Base-by-base conservation (phyloP, 2,888 invertebrate species). In the Ochropacha duplaris region DNA sequence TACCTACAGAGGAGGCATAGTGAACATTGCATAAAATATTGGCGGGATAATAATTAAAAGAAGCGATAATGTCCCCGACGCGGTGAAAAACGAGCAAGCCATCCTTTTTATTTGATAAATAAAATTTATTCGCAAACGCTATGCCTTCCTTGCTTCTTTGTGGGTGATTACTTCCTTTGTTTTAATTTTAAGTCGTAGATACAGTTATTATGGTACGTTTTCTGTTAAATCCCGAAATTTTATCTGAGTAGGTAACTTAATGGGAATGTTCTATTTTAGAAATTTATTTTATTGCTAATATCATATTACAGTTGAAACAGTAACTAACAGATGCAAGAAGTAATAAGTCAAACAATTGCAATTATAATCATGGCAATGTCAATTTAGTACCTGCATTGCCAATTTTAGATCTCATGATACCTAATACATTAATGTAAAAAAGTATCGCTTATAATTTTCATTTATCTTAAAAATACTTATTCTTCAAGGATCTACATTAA, bases 91-190 rank as follows among this genome's bases (percentile, higher is more conserved):
- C 92, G 92, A 90, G 78, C 88, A 77, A 79, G 75, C 90, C 90
- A 91, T 91, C 91, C 91, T 92, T 92, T 90, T 92, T 91, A 92
- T 92, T 92, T 92, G 92, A 92, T 92, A 92, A 92, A 92, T 92
- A 92, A 88, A 92, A 92, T 92, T 92, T 92, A 92, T 92, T 87
- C 83, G 84, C 82, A 78, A 66, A 72, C 82, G 83, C 79, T 75
- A 74, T 81, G 78, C 79, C 78, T 78, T 78, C 75, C 82, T 80
- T 80, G 76, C 80, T 82, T 78, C 83, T 83, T 84, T 83, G 86
- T 81, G 80, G 80, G 69, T 78, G 80, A 78, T 73, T 72, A 80
- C 80, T 86, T 85, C 78, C 83, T 78, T 69, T 70, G 73, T 78
- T 77, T 81, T 76, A 79, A 74, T 78, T 74, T 73, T 61, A 66